A percentile compares a stretch with the other conserved stretches of the same genome.
These are phyloP conservation scores for Xyrauchen texanus DNA, from an alignment of 2,113 vertebrate species.

Conservation along the genomic window DNA sequence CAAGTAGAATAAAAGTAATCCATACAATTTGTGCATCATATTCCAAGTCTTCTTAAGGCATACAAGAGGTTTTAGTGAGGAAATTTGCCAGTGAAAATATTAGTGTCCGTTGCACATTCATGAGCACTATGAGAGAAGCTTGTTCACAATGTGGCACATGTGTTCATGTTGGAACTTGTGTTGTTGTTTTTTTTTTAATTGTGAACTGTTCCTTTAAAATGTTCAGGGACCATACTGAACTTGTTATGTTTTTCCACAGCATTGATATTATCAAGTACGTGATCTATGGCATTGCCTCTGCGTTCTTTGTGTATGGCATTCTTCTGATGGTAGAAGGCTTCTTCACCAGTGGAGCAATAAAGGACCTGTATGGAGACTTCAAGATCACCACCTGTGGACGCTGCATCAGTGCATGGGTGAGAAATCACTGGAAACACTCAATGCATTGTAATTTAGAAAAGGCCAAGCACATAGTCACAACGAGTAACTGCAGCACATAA, in stretches of 20 bases:
- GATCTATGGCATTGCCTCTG: conserved; percentile 96
- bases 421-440: conserved; percentile 43
- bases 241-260: conserved; percentile 67
- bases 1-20: no score
- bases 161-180: no score
- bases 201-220: no score
- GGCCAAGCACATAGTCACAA: background rate
- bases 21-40: no score
- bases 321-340: conserved; percentile 99
- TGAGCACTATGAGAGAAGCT: no score
- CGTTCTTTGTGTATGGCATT: conserved; percentile 98
- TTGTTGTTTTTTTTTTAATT: no score
- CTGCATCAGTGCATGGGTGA: conserved; percentile 98
- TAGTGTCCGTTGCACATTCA: no score
- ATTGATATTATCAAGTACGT: conserved; percentile 99
- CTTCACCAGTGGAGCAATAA: conserved; percentile 98
- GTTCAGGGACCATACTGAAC: no score
- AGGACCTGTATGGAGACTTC: conserved; percentile 98
- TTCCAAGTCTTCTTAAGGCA: no score
- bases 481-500: conserved; percentile 24
- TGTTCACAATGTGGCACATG: no score
- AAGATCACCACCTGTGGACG: conserved; percentile 98
- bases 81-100: no score
- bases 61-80: no score
- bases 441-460: conserved; percentile 12